These are phyloP conservation scores for Mastigias papua DNA, from an alignment of 30 jellyfish, hydroid and myxozoan genomes.

Conservation along the genomic window DNA sequence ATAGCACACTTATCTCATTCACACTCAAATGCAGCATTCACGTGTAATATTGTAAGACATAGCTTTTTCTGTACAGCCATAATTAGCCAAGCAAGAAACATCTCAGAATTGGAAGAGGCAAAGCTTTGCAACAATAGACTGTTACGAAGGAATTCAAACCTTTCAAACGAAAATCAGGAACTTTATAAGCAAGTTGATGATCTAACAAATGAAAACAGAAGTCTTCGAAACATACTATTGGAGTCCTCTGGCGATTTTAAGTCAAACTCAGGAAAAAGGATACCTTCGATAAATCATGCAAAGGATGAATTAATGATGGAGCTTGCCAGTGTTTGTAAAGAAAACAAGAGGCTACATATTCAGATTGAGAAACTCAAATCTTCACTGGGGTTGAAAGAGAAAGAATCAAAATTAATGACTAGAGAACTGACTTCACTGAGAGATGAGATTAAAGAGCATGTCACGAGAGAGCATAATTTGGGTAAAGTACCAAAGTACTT, in stretches of 20 bases:
- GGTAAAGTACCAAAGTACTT: no score
- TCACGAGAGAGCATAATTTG: no score
- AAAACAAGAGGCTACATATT: background rate
- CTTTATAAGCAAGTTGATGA: conserved; percentile 4
- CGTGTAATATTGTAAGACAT: no score
- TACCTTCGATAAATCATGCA: no score
- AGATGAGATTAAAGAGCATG: background rate
- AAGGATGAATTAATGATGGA: conserved; percentile 4
- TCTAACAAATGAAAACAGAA: conserved; percentile 3
- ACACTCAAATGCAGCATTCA: no score
- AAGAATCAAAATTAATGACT: background rate
- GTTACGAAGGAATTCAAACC: background rate
- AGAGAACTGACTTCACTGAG: background rate
- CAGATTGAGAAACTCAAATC: background rate
- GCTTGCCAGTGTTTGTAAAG: conserved; percentile 17
- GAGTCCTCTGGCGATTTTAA: no score
- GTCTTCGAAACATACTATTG: background rate
- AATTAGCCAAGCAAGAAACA: no score
- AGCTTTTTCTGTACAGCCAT: no score
- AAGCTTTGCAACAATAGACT: background rate
- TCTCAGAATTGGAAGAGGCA: conserved; percentile 3
- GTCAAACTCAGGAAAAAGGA: no score
- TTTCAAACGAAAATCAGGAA: no score
- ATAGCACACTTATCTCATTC: no score
- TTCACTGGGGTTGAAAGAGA: background rate